Conservation (phyloP, 1,140 invertebrate genomes). For the Idris sp. region DNA sequence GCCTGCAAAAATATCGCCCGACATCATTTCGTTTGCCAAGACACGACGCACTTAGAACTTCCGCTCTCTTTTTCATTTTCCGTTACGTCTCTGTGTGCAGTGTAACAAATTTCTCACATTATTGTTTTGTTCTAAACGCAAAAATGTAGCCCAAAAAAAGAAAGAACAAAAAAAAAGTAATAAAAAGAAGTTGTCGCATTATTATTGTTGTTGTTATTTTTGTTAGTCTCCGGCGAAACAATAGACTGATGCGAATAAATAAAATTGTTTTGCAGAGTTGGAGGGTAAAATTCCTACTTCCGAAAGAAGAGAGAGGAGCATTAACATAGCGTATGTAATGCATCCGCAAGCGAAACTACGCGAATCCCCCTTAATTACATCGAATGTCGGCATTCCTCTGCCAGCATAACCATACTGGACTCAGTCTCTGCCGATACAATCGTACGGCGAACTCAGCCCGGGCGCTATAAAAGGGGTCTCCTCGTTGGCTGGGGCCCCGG, state of each 20-base stretch:
- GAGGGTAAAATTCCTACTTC: slow-evolving; percentile 1
- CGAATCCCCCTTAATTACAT: slow-evolving; percentile 70
- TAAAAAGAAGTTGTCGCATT: too few species aligned
- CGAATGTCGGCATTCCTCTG: slow-evolving; percentile 65
- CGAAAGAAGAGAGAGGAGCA: slow-evolving; percentile 17
- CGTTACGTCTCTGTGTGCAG: too few species aligned
- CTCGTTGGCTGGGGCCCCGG: slow-evolving; percentile 63
- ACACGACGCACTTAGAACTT: slow-evolving; percentile 50
- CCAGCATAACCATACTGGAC: slow-evolving; percentile 64
- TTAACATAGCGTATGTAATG: slow-evolving; percentile 28
- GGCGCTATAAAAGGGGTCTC: slow-evolving; percentile 74
- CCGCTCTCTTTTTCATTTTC: slow-evolving; percentile 58
- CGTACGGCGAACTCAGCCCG: slow-evolving; percentile 35
- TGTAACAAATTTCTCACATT: too few species aligned
- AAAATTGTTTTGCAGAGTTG: too few species aligned
- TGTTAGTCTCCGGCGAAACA: too few species aligned
- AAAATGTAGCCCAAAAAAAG: too few species aligned
- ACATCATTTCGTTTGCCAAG: slow-evolving; percentile 61
- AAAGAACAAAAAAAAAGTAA: too few species aligned
- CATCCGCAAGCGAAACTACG: slow-evolving; percentile 50
- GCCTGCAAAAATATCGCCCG: slow-evolving; percentile 54
- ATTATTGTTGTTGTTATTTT: too few species aligned
- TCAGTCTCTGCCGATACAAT: slow-evolving; percentile 42
- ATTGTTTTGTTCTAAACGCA: too few species aligned
- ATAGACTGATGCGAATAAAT: too few species aligned